A percentile compares a stretch with the other conserved stretches of the same genome.
These are phyloP conservation scores for Lampris megalopsis DNA, from an alignment of 2,113 vertebrate species.

Conservation along the genomic window DNA sequence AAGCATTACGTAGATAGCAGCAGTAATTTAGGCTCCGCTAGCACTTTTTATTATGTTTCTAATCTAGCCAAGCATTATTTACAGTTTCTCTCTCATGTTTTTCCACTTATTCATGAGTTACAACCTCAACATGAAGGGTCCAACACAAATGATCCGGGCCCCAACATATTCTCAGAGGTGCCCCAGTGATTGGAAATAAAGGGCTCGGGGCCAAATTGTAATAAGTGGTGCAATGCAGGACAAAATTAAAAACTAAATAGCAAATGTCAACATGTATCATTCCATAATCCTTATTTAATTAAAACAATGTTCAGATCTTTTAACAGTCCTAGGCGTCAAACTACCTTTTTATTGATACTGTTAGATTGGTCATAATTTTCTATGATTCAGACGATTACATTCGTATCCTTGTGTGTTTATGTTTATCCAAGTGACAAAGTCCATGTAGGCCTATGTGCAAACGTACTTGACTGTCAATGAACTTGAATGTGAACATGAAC, in stretches of 20 bases:
- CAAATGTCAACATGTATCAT: too few species aligned
- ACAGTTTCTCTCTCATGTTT: conserved; percentile 19
- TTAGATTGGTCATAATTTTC: too few species aligned
- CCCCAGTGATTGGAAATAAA: background rate
- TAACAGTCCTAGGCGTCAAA: too few species aligned
- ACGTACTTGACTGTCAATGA: too few species aligned
- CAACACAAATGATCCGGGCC: conserved; percentile 5
- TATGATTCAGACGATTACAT: too few species aligned
- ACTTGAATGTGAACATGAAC: too few species aligned
- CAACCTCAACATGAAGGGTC: conserved; percentile 31
- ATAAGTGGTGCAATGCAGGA: conserved; percentile 1
- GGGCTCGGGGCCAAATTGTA: background rate
- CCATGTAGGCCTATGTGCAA: too few species aligned
- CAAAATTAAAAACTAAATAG: background rate
- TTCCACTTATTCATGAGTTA: conserved; percentile 25
- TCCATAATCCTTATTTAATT: too few species aligned
- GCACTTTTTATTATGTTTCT: conserved; percentile 30
- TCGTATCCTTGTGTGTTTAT: too few species aligned
- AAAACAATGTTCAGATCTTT: too few species aligned
- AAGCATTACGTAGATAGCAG: conserved; percentile 20
- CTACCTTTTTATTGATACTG: too few species aligned
- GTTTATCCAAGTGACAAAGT: too few species aligned
- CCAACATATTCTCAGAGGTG: background rate
- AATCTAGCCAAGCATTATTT: conserved; percentile 25
- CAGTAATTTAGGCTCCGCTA: conserved; percentile 15